These are phyloP conservation scores for Corvus hawaiiensis DNA, from an alignment of 2,113 vertebrate species.

Conservation along the genomic window DNA sequence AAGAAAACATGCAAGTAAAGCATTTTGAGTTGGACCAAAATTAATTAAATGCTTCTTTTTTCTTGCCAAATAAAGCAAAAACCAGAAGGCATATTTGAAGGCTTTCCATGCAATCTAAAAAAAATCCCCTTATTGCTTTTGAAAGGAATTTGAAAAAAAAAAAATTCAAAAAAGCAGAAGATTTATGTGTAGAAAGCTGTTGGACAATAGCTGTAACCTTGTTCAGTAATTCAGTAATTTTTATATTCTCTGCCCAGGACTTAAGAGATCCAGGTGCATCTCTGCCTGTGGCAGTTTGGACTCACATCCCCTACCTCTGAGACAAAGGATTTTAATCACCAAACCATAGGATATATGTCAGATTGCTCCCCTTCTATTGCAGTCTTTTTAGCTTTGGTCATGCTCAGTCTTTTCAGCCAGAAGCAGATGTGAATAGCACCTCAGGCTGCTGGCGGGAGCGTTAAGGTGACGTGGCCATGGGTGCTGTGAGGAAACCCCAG, in stretches of 20 bases:
- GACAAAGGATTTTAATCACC: not conserved
- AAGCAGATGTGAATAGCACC: not conserved
- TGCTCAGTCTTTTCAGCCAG: not conserved
- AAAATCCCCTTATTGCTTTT: not conserved
- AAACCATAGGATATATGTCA: not conserved
- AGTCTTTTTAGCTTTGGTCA: not conserved
- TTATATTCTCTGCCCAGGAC: not conserved
- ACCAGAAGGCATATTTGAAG: not conserved
- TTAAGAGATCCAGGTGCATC: not conserved
- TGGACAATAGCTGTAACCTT: not conserved
- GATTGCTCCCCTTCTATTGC: not conserved
- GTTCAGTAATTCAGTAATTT: not conserved
- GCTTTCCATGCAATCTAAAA: not conserved
- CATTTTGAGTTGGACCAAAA: not conserved
- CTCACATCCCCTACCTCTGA: not conserved
- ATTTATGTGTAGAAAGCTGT: not conserved
- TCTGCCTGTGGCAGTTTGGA: not conserved
- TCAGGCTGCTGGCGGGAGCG: not conserved
- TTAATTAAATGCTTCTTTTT: not conserved
- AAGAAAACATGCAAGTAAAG: not conserved
- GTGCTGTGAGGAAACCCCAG: not conserved
- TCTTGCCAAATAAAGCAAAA: not conserved
- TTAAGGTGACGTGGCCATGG: too few relatives aligned
- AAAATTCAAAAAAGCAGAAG: not conserved
- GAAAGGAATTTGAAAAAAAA: not conserved